Conservation (phyloP, 2,888 invertebrate genomes). For the Erynnis tages region DNA sequence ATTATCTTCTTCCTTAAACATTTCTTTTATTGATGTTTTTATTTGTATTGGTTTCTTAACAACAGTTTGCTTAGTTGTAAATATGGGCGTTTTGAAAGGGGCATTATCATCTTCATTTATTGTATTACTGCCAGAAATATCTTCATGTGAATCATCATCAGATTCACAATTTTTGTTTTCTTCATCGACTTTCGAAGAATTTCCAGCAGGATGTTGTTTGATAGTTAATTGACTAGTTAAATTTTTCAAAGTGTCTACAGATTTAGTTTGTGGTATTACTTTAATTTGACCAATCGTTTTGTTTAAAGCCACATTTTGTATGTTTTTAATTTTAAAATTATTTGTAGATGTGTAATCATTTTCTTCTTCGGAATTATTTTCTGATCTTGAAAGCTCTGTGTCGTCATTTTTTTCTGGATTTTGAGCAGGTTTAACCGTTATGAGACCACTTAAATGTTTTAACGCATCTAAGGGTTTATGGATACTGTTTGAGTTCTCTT, state of each 20-base stretch:
- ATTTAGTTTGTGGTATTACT: slow-evolving; percentile 22
- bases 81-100: slow-evolving; percentile 16
- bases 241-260: slow-evolving; percentile 44
- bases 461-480: slow-evolving; percentile 46
- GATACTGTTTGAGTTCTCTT: slow-evolving; percentile 9
- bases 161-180: slow-evolving; percentile 36
- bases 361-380: slow-evolving; percentile 3
- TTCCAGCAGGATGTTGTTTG: slow-evolving; percentile 26
- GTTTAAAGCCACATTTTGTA: not conserved
- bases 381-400: slow-evolving; percentile 2
- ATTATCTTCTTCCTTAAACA: slow-evolving; percentile 29
- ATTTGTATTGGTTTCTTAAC: slow-evolving; percentile 31
- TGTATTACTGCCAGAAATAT: slow-evolving; percentile 25
- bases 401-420: slow-evolving; percentile 29
- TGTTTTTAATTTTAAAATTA: slow-evolving; percentile 20
- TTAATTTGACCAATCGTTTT: not conserved
- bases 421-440: slow-evolving; percentile 56
- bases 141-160: slow-evolving; percentile 32
- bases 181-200: slow-evolving; percentile 15
- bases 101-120: slow-evolving; percentile 27
- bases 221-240: slow-evolving; percentile 46
- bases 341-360: slow-evolving; percentile 21
- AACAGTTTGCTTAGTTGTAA: slow-evolving; percentile 11
- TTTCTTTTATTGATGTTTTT: slow-evolving; percentile 23
- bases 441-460: slow-evolving; percentile 56